phyloP scores from a whole-genome alignment of 2,888 invertebrate genomes.

The Cancer borealis region DNA sequence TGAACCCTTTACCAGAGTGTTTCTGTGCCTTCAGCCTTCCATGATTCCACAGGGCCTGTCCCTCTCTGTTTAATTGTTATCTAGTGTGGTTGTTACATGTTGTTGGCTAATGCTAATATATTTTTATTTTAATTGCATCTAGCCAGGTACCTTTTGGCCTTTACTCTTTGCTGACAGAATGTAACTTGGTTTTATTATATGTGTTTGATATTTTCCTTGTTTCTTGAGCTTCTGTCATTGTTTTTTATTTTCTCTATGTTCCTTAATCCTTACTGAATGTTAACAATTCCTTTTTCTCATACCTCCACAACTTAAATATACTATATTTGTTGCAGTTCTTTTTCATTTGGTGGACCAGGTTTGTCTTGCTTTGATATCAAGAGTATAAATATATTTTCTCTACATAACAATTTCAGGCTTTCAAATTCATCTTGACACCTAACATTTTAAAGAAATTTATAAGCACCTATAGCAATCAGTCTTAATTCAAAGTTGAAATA shows the following conservation, averaged over 20 bases:
- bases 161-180: constrained; percentile 33
- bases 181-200: constrained; percentile 8
- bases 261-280: background rate
- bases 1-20: constrained; percentile 63
- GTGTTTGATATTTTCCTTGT: background rate
- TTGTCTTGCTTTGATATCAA: background rate
- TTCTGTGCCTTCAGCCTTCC: constrained; percentile 69
- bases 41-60: constrained; percentile 47
- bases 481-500: background rate
- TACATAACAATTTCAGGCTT: background rate
- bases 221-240: background rate
- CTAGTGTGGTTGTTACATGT: constrained; percentile 23
- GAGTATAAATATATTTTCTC: background rate
- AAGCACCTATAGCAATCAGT: background rate
- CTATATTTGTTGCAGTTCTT: background rate
- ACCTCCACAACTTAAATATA: background rate
- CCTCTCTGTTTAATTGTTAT: constrained; percentile 53
- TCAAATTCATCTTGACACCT: background rate
- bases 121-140: constrained; percentile 29
- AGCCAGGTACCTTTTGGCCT: constrained; percentile 11
- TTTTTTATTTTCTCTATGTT: background rate
- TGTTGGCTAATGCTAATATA: constrained; percentile 12
- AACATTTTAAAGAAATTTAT: no score
- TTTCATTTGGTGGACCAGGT: constrained; percentile 40
- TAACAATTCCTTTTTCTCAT: background rate